These are phyloP conservation scores for Rhabdophis nuchalis DNA, from an alignment of 2,797 vertebrate genomes.

Conservation along the genomic window DNA sequence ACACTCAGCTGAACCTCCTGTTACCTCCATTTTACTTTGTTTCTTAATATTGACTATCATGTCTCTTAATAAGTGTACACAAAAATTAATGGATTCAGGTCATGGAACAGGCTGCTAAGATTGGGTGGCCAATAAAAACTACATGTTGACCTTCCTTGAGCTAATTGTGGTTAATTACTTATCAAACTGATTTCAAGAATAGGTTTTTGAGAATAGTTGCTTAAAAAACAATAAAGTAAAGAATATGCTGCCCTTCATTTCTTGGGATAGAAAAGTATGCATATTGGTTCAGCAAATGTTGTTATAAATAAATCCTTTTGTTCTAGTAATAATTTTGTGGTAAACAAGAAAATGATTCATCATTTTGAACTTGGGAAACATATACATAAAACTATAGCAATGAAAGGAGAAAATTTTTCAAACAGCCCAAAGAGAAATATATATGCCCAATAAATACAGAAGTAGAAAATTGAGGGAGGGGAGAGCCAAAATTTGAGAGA, in stretches of 20 bases:
- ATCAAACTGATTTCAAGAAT: neutral
- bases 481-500: neutral
- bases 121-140: conserved; percentile 1
- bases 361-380: neutral
- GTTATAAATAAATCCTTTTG: neutral
- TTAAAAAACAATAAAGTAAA: neutral
- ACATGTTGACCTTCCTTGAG: neutral
- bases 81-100: conserved; percentile 9
- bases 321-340: neutral
- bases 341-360: neutral
- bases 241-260: neutral
- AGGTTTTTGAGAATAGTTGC: neutral
- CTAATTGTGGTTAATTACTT: neutral
- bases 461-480: neutral
- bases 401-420: neutral
- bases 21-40: neutral
- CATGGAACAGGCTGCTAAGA: neutral
- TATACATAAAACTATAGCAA: neutral
- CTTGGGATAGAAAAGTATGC: neutral
- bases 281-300: neutral
- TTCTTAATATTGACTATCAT: conserved; percentile 1
- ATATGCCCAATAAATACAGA: neutral
- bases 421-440: neutral
- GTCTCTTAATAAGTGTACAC: conserved; percentile 4
- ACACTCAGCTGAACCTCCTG: conserved; percentile 3